phyloP scores from a whole-genome alignment of 37 sponge, comb jelly and placozoan genomes.

The Hormiphora californensis region DNA sequence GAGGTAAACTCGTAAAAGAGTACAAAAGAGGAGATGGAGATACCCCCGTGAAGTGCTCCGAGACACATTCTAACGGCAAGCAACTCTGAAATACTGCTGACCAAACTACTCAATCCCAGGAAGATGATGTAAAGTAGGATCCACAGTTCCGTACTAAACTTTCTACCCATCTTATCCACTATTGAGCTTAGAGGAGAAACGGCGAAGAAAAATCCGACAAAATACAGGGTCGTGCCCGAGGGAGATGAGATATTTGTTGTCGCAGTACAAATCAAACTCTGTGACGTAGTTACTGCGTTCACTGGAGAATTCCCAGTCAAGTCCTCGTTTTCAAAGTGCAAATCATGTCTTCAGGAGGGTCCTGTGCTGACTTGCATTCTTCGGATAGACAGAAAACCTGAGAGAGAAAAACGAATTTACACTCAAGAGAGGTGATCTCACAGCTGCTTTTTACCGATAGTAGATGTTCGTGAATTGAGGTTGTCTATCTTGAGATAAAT shows the following conservation, averaged over 20 bases:
- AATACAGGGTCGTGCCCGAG: not conserved
- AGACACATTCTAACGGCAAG: not conserved
- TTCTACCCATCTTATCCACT: not conserved
- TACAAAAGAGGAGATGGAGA: not conserved
- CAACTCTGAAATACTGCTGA: not conserved
- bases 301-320: not conserved
- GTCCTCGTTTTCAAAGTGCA: not conserved
- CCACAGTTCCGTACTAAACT: not conserved
- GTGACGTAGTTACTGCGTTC: not conserved
- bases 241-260: not conserved
- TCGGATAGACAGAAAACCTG: not conserved
- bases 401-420: not conserved
- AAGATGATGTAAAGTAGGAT: not conserved
- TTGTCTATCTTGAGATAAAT: no score
- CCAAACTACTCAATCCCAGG: not conserved
- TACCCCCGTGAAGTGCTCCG: conserved; percentile 21
- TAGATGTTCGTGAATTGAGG: no score
- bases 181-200: not conserved
- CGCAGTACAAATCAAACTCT: conserved; percentile 28
- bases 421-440: not conserved
- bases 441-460: not conserved
- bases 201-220: conserved; percentile 20
- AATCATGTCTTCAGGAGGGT: not conserved
- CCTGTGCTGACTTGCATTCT: not conserved
- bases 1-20: not conserved